These are phyloP conservation scores for Anadara kagoshimensis DNA, from an alignment of 1,140 invertebrate genomes.

Conservation along the genomic window DNA sequence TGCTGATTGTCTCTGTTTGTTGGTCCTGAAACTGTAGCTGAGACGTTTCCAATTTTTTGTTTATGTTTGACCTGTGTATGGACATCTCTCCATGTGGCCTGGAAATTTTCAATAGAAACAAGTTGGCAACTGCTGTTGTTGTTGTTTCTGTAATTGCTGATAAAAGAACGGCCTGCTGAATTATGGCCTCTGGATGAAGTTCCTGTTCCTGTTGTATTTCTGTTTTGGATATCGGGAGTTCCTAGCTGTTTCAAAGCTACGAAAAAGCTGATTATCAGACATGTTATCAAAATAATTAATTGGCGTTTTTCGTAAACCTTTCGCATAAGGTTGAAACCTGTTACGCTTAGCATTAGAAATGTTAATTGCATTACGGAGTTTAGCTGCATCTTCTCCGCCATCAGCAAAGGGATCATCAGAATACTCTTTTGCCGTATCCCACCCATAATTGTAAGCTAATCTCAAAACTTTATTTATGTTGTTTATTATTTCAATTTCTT, in stretches of 20 bases:
- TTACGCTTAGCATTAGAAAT: too few relatives aligned
- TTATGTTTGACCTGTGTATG: background rate
- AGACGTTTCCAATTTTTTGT: background rate
- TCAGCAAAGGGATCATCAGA: constrained; percentile 15
- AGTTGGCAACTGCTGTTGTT: background rate
- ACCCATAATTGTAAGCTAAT: constrained; percentile 24
- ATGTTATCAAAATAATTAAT: too few relatives aligned
- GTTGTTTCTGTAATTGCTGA: background rate
- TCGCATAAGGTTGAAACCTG: too few relatives aligned
- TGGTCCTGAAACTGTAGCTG: background rate
- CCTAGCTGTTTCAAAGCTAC: too few relatives aligned
- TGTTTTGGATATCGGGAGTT: background rate
- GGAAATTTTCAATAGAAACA: constrained; percentile 19
- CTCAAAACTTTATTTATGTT: constrained; percentile 25
- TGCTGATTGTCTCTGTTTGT: too few relatives aligned
- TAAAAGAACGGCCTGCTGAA: too few relatives aligned
- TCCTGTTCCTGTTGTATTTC: background rate
- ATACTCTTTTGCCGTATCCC: constrained; percentile 34
- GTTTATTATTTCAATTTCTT: constrained; percentile 6
- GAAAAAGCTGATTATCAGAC: too few relatives aligned
- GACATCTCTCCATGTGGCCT: constrained; percentile 16
- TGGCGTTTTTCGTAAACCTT: too few relatives aligned
- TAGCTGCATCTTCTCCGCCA: constrained; percentile 17
- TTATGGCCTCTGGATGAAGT: background rate
- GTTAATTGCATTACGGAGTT: constrained; percentile 7